phyloP scores from a whole-genome alignment of 2,113 vertebrate genomes.

The Rhombomys opimus region DNA sequence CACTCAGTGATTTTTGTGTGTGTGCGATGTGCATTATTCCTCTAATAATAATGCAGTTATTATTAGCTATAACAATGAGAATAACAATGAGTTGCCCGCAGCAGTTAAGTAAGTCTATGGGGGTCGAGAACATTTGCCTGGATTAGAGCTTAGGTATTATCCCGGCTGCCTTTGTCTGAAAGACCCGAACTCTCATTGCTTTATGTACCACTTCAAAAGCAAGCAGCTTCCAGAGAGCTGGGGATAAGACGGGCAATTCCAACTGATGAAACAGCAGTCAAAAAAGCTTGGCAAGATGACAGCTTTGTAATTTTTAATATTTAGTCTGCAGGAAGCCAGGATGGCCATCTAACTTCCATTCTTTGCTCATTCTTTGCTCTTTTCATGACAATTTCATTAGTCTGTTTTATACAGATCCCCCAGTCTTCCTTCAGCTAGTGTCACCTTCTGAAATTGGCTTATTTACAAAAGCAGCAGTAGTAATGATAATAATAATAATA shows the following conservation, averaged over 20 bases:
- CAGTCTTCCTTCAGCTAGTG: background rate
- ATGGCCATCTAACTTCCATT: background rate
- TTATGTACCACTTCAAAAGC: background rate
- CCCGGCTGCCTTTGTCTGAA: background rate
- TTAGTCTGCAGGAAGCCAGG: background rate
- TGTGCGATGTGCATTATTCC: background rate
- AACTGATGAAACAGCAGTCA: background rate
- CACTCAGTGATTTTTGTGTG: background rate
- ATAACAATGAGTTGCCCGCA: background rate
- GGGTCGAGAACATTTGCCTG: background rate
- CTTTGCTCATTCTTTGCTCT: background rate
- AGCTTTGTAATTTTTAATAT: background rate
- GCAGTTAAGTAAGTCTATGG: background rate
- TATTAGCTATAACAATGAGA: background rate
- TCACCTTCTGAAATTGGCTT: background rate
- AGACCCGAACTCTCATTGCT: background rate
- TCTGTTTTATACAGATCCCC: background rate
- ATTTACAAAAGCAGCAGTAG: background rate
- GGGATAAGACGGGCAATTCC: background rate
- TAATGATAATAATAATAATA: background rate
- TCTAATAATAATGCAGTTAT: background rate
- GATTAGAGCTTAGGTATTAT: background rate
- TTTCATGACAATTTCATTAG: background rate
- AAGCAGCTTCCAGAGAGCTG: background rate
- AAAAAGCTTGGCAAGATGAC: background rate